These are phyloP conservation scores for Brachionus manjavacas DNA, from an alignment of 1,140 invertebrate genomes.

Conservation along the genomic window DNA sequence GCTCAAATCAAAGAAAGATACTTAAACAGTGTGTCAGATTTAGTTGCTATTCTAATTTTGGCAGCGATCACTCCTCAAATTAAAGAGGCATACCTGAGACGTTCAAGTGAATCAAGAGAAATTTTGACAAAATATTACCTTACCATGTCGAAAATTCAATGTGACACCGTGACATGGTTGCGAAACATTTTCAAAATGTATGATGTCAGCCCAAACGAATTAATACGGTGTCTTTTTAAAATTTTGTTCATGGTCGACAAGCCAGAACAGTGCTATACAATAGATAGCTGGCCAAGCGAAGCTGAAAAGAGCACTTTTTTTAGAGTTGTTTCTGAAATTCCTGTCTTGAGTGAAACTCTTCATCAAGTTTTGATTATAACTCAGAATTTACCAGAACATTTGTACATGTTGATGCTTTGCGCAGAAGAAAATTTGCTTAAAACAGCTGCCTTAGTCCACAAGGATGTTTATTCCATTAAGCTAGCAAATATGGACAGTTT, in stretches of 20 bases:
- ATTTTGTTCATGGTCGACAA: conserved; percentile 73
- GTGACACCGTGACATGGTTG: conserved; percentile 61
- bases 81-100: conserved; percentile 62
- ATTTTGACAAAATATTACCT: conserved; percentile 65
- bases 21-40: conserved; percentile 74
- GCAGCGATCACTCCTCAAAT: conserved; percentile 71
- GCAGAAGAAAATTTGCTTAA: conserved; percentile 38
- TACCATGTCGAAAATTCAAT: conserved; percentile 71
- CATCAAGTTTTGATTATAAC: conserved; percentile 52
- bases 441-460: conserved; percentile 31
- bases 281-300: conserved; percentile 90
- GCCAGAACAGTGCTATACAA: conserved; percentile 77
- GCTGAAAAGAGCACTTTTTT: conserved; percentile 65
- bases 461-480: conserved; percentile 18
- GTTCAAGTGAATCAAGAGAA: conserved; percentile 8
- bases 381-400: conserved; percentile 18
- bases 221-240: conserved; percentile 66
- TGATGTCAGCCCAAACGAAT: conserved; percentile 38
- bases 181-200: conserved; percentile 6
- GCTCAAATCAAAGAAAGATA: conserved; percentile 65
- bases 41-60: conserved; percentile 78
- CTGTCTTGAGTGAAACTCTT: conserved; percentile 74
- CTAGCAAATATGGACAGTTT: conserved; percentile 18
- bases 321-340: conserved; percentile 77
- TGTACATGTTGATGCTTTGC: conserved; percentile 25